Base-by-base conservation (phyloP, 2,888 invertebrate genomes). In the Caradrina clavipalpis region DNA sequence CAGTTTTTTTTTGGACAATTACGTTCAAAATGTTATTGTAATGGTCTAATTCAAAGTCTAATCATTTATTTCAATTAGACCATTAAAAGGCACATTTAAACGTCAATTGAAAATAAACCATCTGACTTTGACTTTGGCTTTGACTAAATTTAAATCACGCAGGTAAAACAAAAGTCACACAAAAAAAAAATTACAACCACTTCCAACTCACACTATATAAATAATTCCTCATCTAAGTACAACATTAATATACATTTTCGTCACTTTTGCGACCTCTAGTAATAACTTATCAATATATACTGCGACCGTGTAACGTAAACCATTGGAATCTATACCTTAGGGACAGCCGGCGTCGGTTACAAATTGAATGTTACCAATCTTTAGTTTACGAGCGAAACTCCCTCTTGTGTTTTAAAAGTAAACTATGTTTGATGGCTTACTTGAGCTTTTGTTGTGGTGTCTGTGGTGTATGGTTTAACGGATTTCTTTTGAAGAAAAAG, bases 211-310 rank as follows among this genome's bases (percentile, higher is more conserved):
- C 58, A 53, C 31, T 26, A 6, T 15, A 31, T 67, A 70, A 67
- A 80, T 55, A 64, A 64, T 80, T 55, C 22, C 7, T 5, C 0
- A 31, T 15, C 19, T 73, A 49, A 69, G 17, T 3, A 50, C 17
- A 55, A 55, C 78, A 73, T 81, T 74, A 69, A 73, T 77, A 64
- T 53, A 78, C 56, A 70, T 69, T 69, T 82, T 75, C 49, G 78
- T 76, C 66, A 65, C 56, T 35, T 45, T 55, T 58, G n/a, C 61
- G 26, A 59, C 50, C 22, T 56, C 31, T 17, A 1, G 53, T 64
- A 50, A 58, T 83, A 78, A 82, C 56, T 82, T 69, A 79, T 55
- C 70, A 17, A 71, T 73, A 67, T 81, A 79, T 83, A 82, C 79
- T 64, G 70, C 76, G 58, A 39, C 51, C 19, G 69, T 64, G 62